Percentiles rank a stretch among this genome's conserved stretches.
Evolutionary conservation across 2,113 vertebrate species (phyloP).

Genomic region (Chionodraco myersi): DNA sequence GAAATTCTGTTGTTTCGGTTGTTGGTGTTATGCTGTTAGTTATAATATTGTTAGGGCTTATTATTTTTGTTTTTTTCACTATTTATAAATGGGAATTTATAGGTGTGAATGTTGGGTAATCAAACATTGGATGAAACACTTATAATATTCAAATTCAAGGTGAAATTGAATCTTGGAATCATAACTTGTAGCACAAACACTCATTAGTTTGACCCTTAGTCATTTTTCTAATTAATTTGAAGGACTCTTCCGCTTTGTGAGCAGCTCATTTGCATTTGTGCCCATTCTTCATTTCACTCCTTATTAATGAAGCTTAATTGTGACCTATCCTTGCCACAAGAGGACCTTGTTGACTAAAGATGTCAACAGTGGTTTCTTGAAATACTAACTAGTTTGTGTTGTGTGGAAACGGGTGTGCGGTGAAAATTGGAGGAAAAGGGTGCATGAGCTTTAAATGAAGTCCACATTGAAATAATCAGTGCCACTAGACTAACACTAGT

Average conservation of each 20-base stretch:
- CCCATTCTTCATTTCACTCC: constrained; percentile 37
- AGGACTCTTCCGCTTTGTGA: constrained; percentile 37
- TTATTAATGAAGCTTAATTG: constrained; percentile 22
- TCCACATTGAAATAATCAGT: constrained; percentile 17
- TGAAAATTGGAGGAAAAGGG: too few species aligned
- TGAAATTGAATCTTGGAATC: constrained; percentile 27
- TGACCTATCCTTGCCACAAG: constrained; percentile 49
- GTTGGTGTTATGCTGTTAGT: neutral
- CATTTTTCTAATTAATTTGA: constrained; percentile 44
- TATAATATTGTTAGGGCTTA: neutral
- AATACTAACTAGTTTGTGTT: neutral
- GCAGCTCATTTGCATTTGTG: constrained; percentile 45
- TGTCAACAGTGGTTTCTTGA: constrained; percentile 6
- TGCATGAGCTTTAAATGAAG: neutral
- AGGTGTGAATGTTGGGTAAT: neutral
- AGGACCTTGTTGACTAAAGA: constrained; percentile 34
- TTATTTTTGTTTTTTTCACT: constrained; percentile 9
- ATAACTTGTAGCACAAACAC: constrained; percentile 10
- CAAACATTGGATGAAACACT: neutral
- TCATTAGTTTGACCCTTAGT: constrained; percentile 43
- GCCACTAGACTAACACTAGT: neutral
- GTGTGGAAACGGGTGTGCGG: neutral
- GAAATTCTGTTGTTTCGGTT: neutral
- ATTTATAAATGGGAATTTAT: neutral
- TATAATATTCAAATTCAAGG: constrained; percentile 17